Percentiles rank a stretch among this genome's conserved stretches.
Evolutionary conservation across 2,888 invertebrate genomes (phyloP).

Genomic region (Thelaira solivaga): DNA sequence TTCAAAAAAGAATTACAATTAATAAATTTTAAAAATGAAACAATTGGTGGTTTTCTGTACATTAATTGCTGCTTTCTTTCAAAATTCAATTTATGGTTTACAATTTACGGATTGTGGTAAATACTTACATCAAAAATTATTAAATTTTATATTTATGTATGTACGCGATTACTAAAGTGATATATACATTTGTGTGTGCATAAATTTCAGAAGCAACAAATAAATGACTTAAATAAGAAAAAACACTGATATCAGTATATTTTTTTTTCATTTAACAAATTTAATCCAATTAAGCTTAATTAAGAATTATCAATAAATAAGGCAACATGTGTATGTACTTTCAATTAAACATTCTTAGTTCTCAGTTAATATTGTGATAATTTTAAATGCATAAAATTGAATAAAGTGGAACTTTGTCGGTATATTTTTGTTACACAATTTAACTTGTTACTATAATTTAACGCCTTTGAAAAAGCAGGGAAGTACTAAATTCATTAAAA

Average conservation of each 20-base stretch:
- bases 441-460: too few species aligned
- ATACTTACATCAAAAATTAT: constrained; percentile 25
- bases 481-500: too few species aligned
- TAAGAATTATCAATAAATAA: constrained; percentile 34
- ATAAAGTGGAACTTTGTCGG: too few species aligned
- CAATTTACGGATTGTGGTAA: constrained; percentile 75
- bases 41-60: constrained; percentile 65
- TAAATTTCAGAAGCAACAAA: too few species aligned
- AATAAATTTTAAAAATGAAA: constrained; percentile 66
- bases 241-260: not conserved
- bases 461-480: too few species aligned
- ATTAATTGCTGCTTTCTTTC: constrained; percentile 65
- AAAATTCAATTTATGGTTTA: constrained; percentile 65
- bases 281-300: constrained; percentile 44
- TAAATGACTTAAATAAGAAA: not conserved
- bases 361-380: not conserved
- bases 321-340: too few species aligned
- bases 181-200: too few species aligned
- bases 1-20: constrained; percentile 22
- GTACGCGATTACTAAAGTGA: too few species aligned
- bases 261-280: constrained; percentile 9
- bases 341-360: constrained; percentile 13
- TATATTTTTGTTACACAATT: too few species aligned
- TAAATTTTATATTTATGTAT: too few species aligned
- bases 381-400: not conserved